Base-by-base conservation (phyloP, 2,888 invertebrate species). In the Agrotis segetum region DNA sequence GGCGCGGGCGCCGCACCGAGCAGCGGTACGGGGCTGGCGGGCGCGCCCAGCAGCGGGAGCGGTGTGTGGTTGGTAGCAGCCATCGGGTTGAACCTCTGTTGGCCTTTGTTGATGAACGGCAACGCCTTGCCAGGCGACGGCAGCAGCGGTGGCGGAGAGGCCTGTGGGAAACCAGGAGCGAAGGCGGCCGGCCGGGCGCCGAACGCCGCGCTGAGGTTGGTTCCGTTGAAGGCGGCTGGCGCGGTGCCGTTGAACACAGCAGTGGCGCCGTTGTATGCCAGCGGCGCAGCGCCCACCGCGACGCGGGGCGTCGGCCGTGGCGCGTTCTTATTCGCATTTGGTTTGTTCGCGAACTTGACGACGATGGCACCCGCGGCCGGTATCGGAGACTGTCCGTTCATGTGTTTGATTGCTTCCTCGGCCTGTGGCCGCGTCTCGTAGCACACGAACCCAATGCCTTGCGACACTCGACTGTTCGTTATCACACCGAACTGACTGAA, bases 381-480 rank as follows among this genome's bases (percentile, higher is more conserved):
- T 60, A 95, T 93, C 14, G 96, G 96, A 44, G 95, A 90, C 85
- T 93, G 92, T 9, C 96, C 96, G 88, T 96, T 95, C 91, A 96
- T 89, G 67, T 92, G 91, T 77, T 92, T 88, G 83, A 96, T 96
- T 62, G 96, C 96, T 71, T 96, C 96, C 84, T 96, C 96, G 11
- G 96, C 96, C 85, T 96, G 95, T 73, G 85, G 91, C 67, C 96
- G 93, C 72, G 81, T 90, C 89, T 96, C 96, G 90, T 87, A 96
- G 88, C 96, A 96, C 69, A 96, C 96, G 87, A 96, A 96, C 65
- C 94, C 96, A 85, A 96, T 96, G 74, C 96, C 96, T 85, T 96
- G 96, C 62, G 96, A 95, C 67, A 96, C 96, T 66, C 96, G 93
- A 83, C 96, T 96, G 87, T 96, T 96, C 63, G 96, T 96, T 85